Evolutionary conservation across 2,888 invertebrate genomes (phyloP), one percentile per base, ranked within the genome.

Genomic region (Leptinotarsa tumamoca): DNA sequence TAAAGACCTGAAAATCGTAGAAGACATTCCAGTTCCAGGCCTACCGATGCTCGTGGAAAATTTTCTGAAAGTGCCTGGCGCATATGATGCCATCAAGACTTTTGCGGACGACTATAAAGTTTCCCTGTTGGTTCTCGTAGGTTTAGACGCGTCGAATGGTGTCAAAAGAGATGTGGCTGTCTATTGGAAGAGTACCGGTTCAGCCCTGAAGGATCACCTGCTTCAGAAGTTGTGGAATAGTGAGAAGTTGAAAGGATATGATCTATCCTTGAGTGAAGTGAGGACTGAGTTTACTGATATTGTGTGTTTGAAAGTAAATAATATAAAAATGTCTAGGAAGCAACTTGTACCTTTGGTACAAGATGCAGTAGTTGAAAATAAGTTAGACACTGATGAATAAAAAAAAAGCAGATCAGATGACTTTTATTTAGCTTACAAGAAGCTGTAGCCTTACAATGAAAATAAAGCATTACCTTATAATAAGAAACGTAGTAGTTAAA

Each of bases 1-100:
- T 73, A 95, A 94, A 86, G 97, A 97, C 85, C 88, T 94, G 69
- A 97, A 97, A 89, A 84, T 93, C 1, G 86, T 94, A 1, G 90
- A 90, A 4, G 90, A 90, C 51, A 86, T 90, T 0, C 84, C 89
- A 27, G 88, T 90, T 15, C 91, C 89, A 0, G 90, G 90, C 83
- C 86, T 95, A 18, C 93, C 94, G 0, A 90, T 94, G 84, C 86
- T 93, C 1, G 91, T 93, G 4, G 89, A 92, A 90, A 90, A 91
- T 67, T 93, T 91, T 84, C 86, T 93, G 0, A 84, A 88, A 72
- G 87, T 90, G 71, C 86, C 89, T 0, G 89, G 88, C 52, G 91
- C 91, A 0, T 82, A 89, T 5, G 83, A 88, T 5, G 90, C 92
- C 2, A 85, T 94, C 2, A 81, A 84, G 15, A 88, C 89, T 74